Base-by-base conservation (phyloP, 2,888 invertebrate genomes). In the Dexiosoma caninum region DNA sequence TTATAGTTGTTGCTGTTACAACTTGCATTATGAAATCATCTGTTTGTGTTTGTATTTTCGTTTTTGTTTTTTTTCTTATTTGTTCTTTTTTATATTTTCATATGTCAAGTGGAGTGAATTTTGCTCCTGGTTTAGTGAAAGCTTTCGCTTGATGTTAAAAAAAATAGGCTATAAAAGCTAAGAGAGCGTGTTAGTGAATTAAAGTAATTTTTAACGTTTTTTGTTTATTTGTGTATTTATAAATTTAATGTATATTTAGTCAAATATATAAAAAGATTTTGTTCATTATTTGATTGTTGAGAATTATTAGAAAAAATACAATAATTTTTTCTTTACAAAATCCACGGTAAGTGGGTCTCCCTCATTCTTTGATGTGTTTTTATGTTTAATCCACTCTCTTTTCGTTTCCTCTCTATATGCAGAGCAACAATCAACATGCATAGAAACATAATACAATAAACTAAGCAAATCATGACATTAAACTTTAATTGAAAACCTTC, bases 21-120 rank as follows among this genome's bases (percentile, higher is more conserved):
- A 16, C 32, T 23, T 23, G 4, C 40, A 49, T 69, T 69, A 3
- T 35, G 59, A 49, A 72, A 72, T 51, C 67, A 81, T 53, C 14
- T 69, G 76, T 67, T 81, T 67, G 60, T 49, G 21, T 69, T 37
- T 40, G n/a, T 23, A 16, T 40, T 27, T 46, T 49, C n/a, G 27
- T 27, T 27, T 6, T 27, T 27, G 6, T 37, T 62, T 21, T 49
- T 8, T 51, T 21, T 37, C 35, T 1, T 37, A 14, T 44, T 51
- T 9, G 1, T 62, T 53, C 57, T 42, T 37, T 51, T 42, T n/a
- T 30, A 6, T 46, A 32, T 59, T 51, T 44, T 32, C 49, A 76
- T 62, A 55, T 81, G 81, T 81, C 81, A 81, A 81, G 81, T 81
- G 77, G 57, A 55, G 9, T 40, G 35, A 44, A 49, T 44, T 12